Percentiles rank a stretch among this genome's conserved stretches.
Conservation (phyloP, 1,140 invertebrate genomes). For the Asobara japonica region DNA sequence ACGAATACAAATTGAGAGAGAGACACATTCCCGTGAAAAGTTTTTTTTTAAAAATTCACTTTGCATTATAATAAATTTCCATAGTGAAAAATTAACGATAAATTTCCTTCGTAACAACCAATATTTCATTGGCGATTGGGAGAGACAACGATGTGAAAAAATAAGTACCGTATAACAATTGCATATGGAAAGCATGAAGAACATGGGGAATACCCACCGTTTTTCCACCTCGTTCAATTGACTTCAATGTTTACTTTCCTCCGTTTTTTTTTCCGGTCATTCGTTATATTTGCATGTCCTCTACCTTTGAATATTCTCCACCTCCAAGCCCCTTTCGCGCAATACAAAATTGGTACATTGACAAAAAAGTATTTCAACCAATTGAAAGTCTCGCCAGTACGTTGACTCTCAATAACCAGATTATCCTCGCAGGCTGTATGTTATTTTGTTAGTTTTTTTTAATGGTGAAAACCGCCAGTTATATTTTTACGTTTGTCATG, state of each 20-base stretch:
- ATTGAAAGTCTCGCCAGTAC: neutral
- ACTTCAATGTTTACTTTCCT: constrained; percentile 10
- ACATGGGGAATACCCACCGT: neutral
- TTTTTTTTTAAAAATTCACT: too few relatives aligned
- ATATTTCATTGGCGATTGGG: neutral
- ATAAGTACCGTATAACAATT: neutral
- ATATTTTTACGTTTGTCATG: neutral
- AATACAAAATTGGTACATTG: neutral
- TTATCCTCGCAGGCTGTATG: constrained; percentile 22
- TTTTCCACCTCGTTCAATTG: neutral
- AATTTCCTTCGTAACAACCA: neutral
- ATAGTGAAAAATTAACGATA: too few relatives aligned
- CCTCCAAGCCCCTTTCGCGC: neutral
- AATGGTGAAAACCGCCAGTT: neutral
- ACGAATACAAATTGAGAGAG: too few relatives aligned
- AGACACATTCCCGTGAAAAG: too few relatives aligned
- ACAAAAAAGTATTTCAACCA: neutral
- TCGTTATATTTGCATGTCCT: constrained; percentile 24
- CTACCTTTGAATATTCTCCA: constrained; percentile 14
- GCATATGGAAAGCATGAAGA: neutral
- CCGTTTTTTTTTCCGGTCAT: neutral
- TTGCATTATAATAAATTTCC: too few relatives aligned
- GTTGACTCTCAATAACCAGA: constrained; percentile 32
- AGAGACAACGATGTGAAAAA: neutral
- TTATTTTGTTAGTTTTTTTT: neutral